Base-by-base conservation (phyloP, 2,888 invertebrate species). In the Chrysolina oricalcia region DNA sequence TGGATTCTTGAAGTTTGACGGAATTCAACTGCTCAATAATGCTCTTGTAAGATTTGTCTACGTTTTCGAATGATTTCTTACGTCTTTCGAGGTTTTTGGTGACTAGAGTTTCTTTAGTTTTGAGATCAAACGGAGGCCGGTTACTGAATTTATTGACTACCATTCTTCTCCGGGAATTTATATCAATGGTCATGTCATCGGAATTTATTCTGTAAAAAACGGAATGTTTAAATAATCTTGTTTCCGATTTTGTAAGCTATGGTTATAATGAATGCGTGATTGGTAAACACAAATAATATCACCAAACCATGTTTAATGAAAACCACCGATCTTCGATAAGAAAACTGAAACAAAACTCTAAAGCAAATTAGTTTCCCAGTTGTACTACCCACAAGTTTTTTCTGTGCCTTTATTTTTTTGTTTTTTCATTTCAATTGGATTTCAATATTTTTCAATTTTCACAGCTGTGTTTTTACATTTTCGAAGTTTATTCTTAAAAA, bases 41-140 rank as follows among this genome's bases (percentile, higher is more conserved):
- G 27, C 68, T 76, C 53, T 59, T 65, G 41, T 73, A 77, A 1
- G 79, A 76, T 75, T 77, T 66, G 35, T 73, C 64, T 27, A 75
- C 71, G 27, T 70, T 66, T 50, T 77, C 76, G 15, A 76, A 70
- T 9, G 66, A 66, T 70, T 75, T 79, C 59, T 62, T 75, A 35
- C 43, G 65, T 15, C 65, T 71, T 46, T 73, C 68, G 0, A 35
- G 15, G 35, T 17, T 75, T 64, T 64, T 77, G 15, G 73, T 74
- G 8, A 79, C 76, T 23, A 75, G 72, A 53, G 66, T 70, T 27
- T 80, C 79, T 43, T 74, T 66, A 27, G 76, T 78, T 68, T 81
- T 83, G 56, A 81, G 48, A 46, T 80, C 75, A 63, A 83, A 83
- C 3, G 83, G 83, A 9, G 83, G 82, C 19, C 80, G 77, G 73